Conservation (phyloP, 2,888 invertebrate species). For the Yponomeuta evonymella region DNA sequence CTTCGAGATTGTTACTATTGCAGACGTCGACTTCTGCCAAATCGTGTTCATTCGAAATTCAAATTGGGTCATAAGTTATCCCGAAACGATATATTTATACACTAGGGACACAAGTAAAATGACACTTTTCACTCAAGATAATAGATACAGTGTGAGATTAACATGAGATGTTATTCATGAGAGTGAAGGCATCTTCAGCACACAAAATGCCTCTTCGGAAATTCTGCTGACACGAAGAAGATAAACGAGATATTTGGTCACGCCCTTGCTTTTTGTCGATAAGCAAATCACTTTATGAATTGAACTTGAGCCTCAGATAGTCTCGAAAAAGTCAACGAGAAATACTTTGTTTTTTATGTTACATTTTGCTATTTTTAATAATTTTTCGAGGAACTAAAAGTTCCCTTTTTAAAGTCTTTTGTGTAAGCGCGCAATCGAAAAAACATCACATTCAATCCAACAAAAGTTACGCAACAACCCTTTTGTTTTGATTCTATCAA, state of each 20-base stretch:
- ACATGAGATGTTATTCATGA: neutral
- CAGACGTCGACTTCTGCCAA: conserved; percentile 1
- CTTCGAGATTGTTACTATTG: neutral
- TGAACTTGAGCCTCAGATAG: neutral
- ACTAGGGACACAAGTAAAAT: neutral
- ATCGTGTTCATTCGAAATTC: neutral
- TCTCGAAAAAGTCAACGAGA: neutral
- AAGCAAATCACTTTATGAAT: neutral
- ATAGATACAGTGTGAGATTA: neutral
- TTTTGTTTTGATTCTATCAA: conserved; percentile 58
- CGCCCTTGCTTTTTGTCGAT: neutral
- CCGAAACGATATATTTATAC: neutral
- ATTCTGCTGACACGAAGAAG: neutral
- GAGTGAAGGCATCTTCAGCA: neutral
- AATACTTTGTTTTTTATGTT: neutral
- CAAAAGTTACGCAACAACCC: conserved; percentile 53
- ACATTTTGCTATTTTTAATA: neutral
- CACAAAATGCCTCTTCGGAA: neutral
- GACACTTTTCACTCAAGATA: neutral
- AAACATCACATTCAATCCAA: conserved; percentile 41
- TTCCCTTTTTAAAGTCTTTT: neutral
- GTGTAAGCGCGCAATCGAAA: conserved; percentile 25
- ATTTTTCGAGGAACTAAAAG: neutral
- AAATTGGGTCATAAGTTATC: neutral
- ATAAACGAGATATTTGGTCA: neutral